Evolutionary conservation across 2,888 invertebrate genomes (phyloP), one percentile per base, ranked within the genome.

Genomic region (Amblyjoppa fuscipennis): DNA sequence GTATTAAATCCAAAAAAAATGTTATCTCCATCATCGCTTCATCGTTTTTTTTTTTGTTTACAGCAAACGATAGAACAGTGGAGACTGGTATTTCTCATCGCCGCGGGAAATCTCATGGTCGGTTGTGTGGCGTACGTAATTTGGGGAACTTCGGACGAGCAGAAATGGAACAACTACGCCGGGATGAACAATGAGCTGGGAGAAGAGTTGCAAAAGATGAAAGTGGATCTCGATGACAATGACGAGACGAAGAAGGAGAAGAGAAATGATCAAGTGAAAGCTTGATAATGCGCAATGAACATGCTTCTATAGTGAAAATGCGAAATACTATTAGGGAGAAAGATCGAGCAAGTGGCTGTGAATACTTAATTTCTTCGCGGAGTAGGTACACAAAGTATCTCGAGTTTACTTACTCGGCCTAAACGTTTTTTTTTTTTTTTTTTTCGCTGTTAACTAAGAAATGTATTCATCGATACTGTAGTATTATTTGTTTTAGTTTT

Each of bases 1-100:
- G 28, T 9, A 25, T 25, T 9, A 11, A 25, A 6, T 53, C 20
- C 20, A 20, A 53, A 20, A 20, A 16, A 20, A 16, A 16, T 5
- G 1, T n/a, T n/a, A n/a, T n/a, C 5, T 51, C n/a, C 51, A 76
- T n/a, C 3, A 41, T 13, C 64, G 13, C n/a, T 45, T 6, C 34
- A 20, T 79, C 11, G 28, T 51, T 76, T 56, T 71, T 76, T 56
- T 49, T 64, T 53, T 59, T 49, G 45, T 64, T 56, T 87, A 11
- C 76, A 94, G 94, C 94, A 94, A 94, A 93, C 93, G 16, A 91
- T 92, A n/a, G 90, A 84, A 3, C 93, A 93, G 81, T 94, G 94
- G 94, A 91, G 91, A 16, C 25, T 90, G 45, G 94, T 94, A 3
- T 94, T 92, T 80, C 83, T 94, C 6, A 93, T 94, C 7, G 91